phyloP scores from a whole-genome alignment of 2,888 invertebrate genomes.

The Emmelina monodactyla region DNA sequence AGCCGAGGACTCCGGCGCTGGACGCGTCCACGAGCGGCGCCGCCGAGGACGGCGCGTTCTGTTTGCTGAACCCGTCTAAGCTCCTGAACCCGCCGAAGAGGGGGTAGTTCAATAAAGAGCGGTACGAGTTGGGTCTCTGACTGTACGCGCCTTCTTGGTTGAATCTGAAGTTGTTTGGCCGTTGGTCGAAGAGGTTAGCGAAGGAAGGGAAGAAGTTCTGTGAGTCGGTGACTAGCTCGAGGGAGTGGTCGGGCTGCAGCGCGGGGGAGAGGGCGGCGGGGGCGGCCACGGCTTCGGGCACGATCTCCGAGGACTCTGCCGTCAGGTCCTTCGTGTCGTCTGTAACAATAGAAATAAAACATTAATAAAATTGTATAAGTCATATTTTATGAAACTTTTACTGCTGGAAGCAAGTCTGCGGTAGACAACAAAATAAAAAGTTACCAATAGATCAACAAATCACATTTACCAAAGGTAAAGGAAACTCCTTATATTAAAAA shows the following conservation, averaged over 20 bases:
- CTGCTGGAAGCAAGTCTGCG: too few species aligned
- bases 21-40: conserved; percentile 54
- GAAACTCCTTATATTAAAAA: too few species aligned
- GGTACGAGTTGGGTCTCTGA: conserved; percentile 63
- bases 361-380: conserved; percentile 1
- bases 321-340: conserved; percentile 44
- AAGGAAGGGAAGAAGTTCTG: conserved; percentile 84
- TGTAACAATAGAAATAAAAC: conserved; percentile 30
- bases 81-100: conserved; percentile 46
- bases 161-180: conserved; percentile 60
- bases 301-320: conserved; percentile 56
- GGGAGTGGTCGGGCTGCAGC: conserved; percentile 50
- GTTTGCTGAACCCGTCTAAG: conserved; percentile 43
- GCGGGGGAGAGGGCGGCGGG: conserved; percentile 35
- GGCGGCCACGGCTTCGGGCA: conserved; percentile 47
- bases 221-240: conserved; percentile 63
- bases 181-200: conserved; percentile 70
- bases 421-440: too few species aligned
- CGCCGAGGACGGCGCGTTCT: conserved; percentile 32
- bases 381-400: too few species aligned
- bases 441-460: too few species aligned
- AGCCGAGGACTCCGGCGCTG: conserved; percentile 74
- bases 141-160: conserved; percentile 70
- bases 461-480: too few species aligned
- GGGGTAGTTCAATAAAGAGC: conserved; percentile 52